Evolutionary conservation across 2,797 vertebrate genomes (phyloP), one percentile per base, ranked within the genome.

Genomic region (Dicrostonyx torquatus): DNA sequence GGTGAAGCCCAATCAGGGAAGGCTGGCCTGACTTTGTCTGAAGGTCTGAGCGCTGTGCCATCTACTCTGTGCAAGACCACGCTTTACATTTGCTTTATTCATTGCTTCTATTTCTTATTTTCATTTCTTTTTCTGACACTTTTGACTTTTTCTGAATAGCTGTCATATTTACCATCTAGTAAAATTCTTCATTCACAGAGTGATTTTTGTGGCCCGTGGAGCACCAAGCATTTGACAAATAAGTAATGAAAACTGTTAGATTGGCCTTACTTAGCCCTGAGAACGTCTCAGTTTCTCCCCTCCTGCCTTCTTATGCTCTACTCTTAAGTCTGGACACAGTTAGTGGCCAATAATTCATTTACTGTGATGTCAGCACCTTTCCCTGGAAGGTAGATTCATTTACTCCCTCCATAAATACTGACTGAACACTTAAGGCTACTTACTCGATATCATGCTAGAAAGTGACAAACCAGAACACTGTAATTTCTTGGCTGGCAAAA

Each of bases 101-200:
- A 22, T 45, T 24, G 15, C 10, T 76, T 48, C 1, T 22, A 6
- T 45, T 76, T 70, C 31, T 43, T 37, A 11, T n/a, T 86, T 87
- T 87, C 34, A 73, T 78, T 77, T 84, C 5, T 2, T 73, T 68
- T 87, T 75, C 5, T 94, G 40, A 68, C 15, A 60, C 12, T 68
- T 79, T 37, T 58, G 73, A 80, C n/a, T 58, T 88, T 37, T 85
- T 93, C 37, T 94, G 79, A 66, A 80, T 87, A 12, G 34, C 22
- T 82, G 17, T 75, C 77, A n/a, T 73, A 40, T 10, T 91, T 37
- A 45, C 18, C 72, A 82, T 82, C 53, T 86, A 43, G 15, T 79
- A 79, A 86, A 91, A 77, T 85, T 86, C 68, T 93, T 91, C 66
- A 76, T 79, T 93, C 72, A 90, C 31, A 84, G n/a, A 75, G 53